Percentiles rank a stretch among this genome's conserved stretches.
phyloP scores from a whole-genome alignment of 2,888 invertebrate genomes.

The Lissonota sp. region DNA sequence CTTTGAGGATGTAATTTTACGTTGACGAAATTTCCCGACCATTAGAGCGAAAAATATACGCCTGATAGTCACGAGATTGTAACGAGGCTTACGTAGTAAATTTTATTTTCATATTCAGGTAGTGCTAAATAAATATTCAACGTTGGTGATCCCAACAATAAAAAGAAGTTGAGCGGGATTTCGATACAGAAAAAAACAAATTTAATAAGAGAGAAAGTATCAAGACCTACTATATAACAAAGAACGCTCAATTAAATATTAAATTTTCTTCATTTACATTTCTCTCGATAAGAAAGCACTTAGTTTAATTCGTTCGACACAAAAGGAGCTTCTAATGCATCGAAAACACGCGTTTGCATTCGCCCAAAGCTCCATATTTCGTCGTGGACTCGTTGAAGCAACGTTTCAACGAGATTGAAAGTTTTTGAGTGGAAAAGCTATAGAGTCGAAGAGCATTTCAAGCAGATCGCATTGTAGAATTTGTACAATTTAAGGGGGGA shows the following conservation, averaged over 20 bases:
- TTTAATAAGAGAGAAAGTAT: background rate
- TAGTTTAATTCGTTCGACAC: slow-evolving; percentile 21
- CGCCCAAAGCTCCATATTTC: background rate
- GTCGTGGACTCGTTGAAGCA: background rate
- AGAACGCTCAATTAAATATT: background rate
- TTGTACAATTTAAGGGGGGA: slow-evolving; percentile 8
- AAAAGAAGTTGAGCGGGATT: too few species aligned
- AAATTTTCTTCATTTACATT: background rate
- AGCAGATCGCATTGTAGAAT: slow-evolving; percentile 1
- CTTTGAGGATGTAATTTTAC: too few species aligned
- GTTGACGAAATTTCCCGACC: too few species aligned
- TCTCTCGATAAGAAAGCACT: slow-evolving; percentile 2
- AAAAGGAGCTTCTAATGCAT: slow-evolving; percentile 1
- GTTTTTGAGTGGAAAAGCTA: background rate
- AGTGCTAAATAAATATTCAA: too few species aligned
- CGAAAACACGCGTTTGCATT: background rate
- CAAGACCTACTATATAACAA: background rate
- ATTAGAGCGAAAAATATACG: too few species aligned
- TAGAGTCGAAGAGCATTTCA: background rate
- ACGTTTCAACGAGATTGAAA: slow-evolving; percentile 1
- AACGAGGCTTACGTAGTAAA: too few species aligned
- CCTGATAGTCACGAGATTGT: too few species aligned
- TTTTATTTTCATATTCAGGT: too few species aligned
- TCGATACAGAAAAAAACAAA: background rate
- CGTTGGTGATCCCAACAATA: too few species aligned